Evolutionary conservation across 2,888 invertebrate species (phyloP), one percentile per base, ranked within the genome.

Genomic region (Pterobdella sp.): DNA sequence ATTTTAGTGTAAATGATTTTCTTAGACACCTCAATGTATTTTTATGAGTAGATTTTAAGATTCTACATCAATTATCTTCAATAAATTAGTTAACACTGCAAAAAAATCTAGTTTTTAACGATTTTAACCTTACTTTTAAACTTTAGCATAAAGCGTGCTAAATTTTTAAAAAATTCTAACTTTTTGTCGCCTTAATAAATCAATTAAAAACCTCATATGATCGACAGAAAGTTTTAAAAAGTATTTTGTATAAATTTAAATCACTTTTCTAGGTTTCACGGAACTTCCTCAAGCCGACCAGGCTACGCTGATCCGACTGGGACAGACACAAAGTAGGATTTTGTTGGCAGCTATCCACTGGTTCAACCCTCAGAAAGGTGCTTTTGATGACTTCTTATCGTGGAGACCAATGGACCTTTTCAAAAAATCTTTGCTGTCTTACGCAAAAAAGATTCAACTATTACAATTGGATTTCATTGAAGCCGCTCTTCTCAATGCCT

Each of bases 291-390:
- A 49, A n/a, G 29, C 67, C 7, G 77, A 77, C 71, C 77, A 76
- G 68, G 72, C 71, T 42, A 76, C 74, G n/a, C 72, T 77, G n/a
- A 73, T 77, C 42, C 73, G 75, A 3, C 63, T 76, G 10, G 77
- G 77, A 31, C 77, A 77, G 42, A 77, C 77, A 26, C 77, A 77
- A 70, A 75, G 75, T 37, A 69, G 77, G 14, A 77, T 77, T 32
- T 72, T 77, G 32, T 73, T 75, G 18, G 77, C 77, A 1, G 76
- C 77, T 0, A 56, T 68, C 1, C 76, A 77, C 74, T 77, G 77
- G 77, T 76, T 69, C 68, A 65, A 75, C 68, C 72, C 73, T 26
- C 37, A 67, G 31, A 63, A 49, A 37, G 34, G 70, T 4, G 72
- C 77, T 37, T 77, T 77, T 71, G 64, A 67, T 29, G 73, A 77